Conservation (phyloP, 1,140 invertebrate species). For the Eciton burchellii region DNA sequence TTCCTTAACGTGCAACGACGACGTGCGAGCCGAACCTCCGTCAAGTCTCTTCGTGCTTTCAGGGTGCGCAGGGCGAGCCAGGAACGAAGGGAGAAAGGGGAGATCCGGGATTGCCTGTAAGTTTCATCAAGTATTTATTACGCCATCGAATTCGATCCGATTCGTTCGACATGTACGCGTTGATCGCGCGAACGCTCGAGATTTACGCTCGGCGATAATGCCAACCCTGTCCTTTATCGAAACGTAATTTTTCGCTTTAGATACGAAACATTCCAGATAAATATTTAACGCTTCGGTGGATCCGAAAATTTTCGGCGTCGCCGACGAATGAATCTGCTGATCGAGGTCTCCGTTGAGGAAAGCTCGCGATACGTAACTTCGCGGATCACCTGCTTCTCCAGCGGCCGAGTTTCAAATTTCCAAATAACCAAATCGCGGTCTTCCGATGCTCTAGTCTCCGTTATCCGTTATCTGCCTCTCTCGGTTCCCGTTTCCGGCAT, state of each 20-base stretch:
- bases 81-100: slow-evolving; percentile 96
- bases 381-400: background rate
- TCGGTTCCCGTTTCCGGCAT: background rate
- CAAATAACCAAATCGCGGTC: background rate
- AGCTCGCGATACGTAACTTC: background rate
- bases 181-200: slow-evolving; percentile 18
- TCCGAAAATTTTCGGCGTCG: background rate
- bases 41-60: slow-evolving; percentile 79
- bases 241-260: slow-evolving; percentile 23
- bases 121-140: slow-evolving; percentile 75
- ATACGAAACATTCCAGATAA: background rate
- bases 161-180: background rate
- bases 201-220: slow-evolving; percentile 24
- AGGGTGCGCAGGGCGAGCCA: slow-evolving; percentile 96
- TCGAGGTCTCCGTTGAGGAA: background rate
- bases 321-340: background rate
- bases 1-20: background rate
- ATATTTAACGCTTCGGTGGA: background rate
- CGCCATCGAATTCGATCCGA: slow-evolving; percentile 36
- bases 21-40: slow-evolving; percentile 37
- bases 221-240: slow-evolving; percentile 16
- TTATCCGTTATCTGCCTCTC: background rate
- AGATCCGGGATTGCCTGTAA: slow-evolving; percentile 95
- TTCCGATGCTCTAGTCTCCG: background rate
- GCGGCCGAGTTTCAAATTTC: slow-evolving; percentile 23